Evolutionary conservation across 2,888 invertebrate species (phyloP).

Genomic region (Machimus atricapillus): DNA sequence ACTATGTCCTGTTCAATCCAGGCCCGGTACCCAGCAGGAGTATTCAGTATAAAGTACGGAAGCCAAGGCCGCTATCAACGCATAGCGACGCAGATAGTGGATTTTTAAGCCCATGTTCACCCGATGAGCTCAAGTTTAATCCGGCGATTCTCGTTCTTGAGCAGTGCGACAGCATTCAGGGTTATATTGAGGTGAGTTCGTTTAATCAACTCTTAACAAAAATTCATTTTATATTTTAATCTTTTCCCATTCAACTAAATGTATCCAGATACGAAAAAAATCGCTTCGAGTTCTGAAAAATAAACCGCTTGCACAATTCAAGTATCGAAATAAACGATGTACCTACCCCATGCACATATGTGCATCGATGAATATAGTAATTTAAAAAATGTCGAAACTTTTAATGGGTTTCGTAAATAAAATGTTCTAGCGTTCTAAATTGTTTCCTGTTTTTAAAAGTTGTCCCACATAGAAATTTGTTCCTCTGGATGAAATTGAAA

Average conservation of each 20-base stretch:
- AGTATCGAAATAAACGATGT: too few species aligned
- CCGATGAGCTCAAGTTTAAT: conserved; percentile 63
- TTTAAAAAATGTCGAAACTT: too few species aligned
- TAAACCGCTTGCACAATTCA: too few species aligned
- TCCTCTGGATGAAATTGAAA: not conserved
- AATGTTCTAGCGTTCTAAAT: not conserved
- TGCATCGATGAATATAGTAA: too few species aligned
- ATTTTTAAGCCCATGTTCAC: conserved; percentile 70
- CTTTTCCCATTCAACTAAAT: not conserved
- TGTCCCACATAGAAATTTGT: not conserved
- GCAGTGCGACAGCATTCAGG: conserved; percentile 62
- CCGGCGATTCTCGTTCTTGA: conserved; percentile 59
- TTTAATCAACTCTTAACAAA: not conserved
- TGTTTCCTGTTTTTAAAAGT: not conserved
- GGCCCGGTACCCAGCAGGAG: conserved; percentile 60
- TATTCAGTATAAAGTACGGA: conserved; percentile 60
- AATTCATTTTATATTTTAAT: too few species aligned
- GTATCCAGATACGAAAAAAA: not conserved
- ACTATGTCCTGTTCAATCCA: conserved; percentile 61
- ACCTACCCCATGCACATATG: too few species aligned
- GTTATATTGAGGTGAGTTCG: conserved; percentile 62
- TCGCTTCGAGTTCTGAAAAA: too few species aligned
- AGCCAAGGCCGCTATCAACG: conserved; percentile 59
- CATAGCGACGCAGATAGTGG: conserved; percentile 72
- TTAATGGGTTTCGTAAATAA: too few species aligned